phyloP scores from a whole-genome alignment of 2,797 vertebrate species.

The Oryzias dopingdopingensis region DNA sequence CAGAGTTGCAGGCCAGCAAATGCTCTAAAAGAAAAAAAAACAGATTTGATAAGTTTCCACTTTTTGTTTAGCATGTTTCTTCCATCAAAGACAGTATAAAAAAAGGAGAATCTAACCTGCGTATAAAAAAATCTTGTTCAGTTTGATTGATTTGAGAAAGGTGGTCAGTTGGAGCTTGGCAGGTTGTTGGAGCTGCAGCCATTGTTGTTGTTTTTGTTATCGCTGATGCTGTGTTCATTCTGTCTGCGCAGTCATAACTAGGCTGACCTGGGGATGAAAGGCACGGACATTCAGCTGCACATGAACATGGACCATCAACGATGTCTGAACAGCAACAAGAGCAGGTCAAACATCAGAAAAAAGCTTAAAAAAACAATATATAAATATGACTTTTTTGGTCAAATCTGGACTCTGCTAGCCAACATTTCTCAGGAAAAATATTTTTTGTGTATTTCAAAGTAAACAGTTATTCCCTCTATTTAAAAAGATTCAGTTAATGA shows the following conservation, averaged over 20 bases:
- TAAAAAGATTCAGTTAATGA: no score
- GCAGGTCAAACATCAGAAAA: neutral
- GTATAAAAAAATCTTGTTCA: neutral
- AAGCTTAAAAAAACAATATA: neutral
- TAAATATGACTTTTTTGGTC: no score
- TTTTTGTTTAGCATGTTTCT: neutral
- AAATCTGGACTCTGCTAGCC: no score
- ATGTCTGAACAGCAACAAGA: neutral
- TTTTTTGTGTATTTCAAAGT: no score
- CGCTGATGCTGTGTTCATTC: conserved; percentile 31
- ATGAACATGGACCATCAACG: neutral
- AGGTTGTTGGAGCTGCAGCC: conserved; percentile 11
- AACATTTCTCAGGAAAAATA: no score
- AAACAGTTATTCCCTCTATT: no score
- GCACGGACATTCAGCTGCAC: neutral
- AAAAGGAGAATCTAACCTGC: conserved; percentile 21
- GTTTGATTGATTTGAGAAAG: conserved; percentile 30
- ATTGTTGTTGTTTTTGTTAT: neutral
- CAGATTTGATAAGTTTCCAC: neutral
- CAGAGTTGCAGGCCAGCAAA: conserved; percentile 31
- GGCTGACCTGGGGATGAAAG: conserved; percentile 46
- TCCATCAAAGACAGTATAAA: neutral
- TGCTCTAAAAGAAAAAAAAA: conserved; percentile 18
- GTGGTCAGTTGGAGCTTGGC: neutral
- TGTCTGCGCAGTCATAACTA: conserved; percentile 55